These are phyloP conservation scores for Epinotia brunnichana DNA, from an alignment of 2,888 invertebrate species.

Conservation along the genomic window DNA sequence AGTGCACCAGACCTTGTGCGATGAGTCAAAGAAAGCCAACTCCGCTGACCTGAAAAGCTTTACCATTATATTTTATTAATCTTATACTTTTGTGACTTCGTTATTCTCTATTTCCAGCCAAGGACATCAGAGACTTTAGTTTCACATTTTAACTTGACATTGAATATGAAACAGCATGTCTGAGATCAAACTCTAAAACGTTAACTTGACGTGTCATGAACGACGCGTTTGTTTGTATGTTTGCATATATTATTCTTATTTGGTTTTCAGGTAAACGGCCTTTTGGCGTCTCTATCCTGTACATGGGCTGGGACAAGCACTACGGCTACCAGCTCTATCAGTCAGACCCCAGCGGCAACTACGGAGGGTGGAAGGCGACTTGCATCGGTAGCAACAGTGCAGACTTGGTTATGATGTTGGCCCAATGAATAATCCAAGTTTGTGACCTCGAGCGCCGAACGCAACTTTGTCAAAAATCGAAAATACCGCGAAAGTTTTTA, in stretches of 20 bases:
- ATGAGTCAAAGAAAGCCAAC: constrained; percentile 43
- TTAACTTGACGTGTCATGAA: no score
- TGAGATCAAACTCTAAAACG: no score
- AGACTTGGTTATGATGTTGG: no score
- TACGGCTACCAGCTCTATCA: constrained; percentile 99
- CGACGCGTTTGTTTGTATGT: no score
- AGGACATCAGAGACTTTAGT: no score
- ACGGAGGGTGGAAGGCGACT: constrained; percentile 99
- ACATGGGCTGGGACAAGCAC: constrained; percentile 99
- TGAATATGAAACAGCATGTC: no score
- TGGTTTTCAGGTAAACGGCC: constrained; percentile 92
- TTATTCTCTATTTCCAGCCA: neutral
- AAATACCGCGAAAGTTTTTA: no score
- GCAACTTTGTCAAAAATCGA: no score
- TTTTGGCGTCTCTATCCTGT: constrained; percentile 99
- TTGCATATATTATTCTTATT: no score
- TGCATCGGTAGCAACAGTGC: constrained; percentile 99
- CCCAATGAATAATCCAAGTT: no score
- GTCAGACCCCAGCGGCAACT: constrained; percentile 99
- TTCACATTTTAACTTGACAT: no score
- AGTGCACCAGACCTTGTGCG: constrained; percentile 39
- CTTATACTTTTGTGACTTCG: constrained; percentile 6
- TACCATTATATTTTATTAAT: constrained; percentile 31
- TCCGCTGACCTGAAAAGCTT: constrained; percentile 38
- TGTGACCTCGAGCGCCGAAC: no score